These are phyloP conservation scores for Ephialtes manifestator DNA, from an alignment of 2,888 invertebrate genomes.

Conservation along the genomic window DNA sequence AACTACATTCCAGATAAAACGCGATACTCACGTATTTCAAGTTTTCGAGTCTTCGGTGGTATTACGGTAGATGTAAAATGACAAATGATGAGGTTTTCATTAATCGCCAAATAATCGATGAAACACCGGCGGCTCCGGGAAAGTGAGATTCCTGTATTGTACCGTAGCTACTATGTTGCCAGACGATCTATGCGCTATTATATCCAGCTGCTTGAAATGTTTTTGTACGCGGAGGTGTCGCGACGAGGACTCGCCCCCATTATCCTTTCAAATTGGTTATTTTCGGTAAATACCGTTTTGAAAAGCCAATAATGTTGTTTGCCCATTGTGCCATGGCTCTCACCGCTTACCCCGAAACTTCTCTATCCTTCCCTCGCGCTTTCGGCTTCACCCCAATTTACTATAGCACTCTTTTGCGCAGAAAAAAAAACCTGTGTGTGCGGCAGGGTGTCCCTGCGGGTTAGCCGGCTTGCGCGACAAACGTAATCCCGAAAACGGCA, in stretches of 20 bases:
- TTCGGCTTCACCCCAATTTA: slow-evolving; percentile 44
- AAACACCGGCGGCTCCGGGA: neutral
- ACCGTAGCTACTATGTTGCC: neutral
- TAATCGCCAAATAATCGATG: slow-evolving; percentile 7
- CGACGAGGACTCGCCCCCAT: slow-evolving; percentile 75
- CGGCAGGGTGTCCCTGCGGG: slow-evolving; percentile 76
- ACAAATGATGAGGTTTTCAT: slow-evolving; percentile 35
- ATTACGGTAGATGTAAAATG: neutral
- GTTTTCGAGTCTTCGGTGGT: neutral
- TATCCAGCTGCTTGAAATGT: slow-evolving; percentile 47
- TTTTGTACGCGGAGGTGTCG: slow-evolving; percentile 74
- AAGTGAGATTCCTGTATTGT: neutral
- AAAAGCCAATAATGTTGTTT: slow-evolving; percentile 86
- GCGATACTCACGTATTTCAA: neutral
- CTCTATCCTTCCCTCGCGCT: slow-evolving; percentile 66
- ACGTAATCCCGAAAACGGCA: slow-evolving; percentile 84
- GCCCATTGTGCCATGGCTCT: slow-evolving; percentile 79
- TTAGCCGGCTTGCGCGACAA: slow-evolving; percentile 78
- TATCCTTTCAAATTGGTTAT: slow-evolving; percentile 85
- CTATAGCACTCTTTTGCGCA: slow-evolving; percentile 67
- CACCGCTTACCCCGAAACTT: slow-evolving; percentile 59
- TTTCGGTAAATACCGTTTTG: slow-evolving; percentile 86
- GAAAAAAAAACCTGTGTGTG: slow-evolving; percentile 71
- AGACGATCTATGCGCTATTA: slow-evolving; percentile 10
- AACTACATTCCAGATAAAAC: neutral